A percentile compares a stretch with the other conserved stretches of the same genome.
These are phyloP conservation scores for Macrosteles quadrilineatus DNA, from an alignment of 1,140 invertebrate genomes.

Conservation along the genomic window DNA sequence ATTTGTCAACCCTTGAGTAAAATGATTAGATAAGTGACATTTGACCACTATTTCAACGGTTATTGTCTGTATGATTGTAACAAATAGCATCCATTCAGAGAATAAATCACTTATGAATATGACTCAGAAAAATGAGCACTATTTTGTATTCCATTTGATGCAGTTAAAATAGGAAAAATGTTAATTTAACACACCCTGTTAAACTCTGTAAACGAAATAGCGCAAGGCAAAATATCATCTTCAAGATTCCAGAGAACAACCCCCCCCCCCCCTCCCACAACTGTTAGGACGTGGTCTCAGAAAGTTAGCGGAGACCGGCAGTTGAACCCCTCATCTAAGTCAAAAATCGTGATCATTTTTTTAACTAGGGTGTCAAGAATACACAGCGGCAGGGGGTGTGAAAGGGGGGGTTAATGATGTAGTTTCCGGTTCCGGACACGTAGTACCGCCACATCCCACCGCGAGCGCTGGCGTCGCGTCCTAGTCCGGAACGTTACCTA, in stretches of 20 bases:
- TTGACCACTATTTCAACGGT: no score
- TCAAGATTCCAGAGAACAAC: conserved; percentile 9
- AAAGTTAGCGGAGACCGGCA: not conserved
- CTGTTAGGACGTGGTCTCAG: not conserved
- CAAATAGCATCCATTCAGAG: no score
- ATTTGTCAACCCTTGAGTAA: no score
- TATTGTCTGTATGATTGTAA: no score
- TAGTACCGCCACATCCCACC: conserved; percentile 25
- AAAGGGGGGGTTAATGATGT: conserved; percentile 24
- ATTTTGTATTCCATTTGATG: no score
- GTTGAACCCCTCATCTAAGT: conserved; percentile 19
- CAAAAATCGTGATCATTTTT: conserved; percentile 33
- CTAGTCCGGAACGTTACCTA: not conserved
- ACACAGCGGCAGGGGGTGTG: conserved; percentile 5
- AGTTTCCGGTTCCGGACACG: conserved; percentile 24
- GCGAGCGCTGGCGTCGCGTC: conserved; percentile 2
- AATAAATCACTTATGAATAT: no score
- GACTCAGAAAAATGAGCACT: no score
- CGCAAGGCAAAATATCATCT: no score
- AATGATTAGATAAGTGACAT: no score
- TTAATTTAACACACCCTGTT: no score
- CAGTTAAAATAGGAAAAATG: no score
- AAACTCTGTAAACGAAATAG: no score
- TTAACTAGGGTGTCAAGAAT: conserved; percentile 30
- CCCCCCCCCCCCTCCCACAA: not conserved